phyloP scores from a whole-genome alignment of 2,888 invertebrate species.

The Leucophenga montana region DNA sequence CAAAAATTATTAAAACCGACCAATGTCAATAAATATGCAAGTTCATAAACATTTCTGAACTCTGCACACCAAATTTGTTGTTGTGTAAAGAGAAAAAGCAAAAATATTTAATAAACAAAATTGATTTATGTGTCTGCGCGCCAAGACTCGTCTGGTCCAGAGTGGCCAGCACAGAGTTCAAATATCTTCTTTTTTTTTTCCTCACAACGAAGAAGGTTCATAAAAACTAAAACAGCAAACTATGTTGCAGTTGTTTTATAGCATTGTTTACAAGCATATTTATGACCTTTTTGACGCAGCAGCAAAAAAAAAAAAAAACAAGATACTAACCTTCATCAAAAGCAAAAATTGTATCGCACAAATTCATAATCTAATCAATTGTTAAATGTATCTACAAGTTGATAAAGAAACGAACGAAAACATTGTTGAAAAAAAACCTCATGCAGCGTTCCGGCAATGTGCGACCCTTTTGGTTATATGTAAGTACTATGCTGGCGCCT shows the following conservation, averaged over 20 bases:
- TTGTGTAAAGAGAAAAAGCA: too few species aligned
- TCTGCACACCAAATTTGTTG: too few species aligned
- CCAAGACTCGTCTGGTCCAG: background rate
- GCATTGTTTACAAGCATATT: conserved; percentile 17
- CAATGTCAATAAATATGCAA: too few species aligned
- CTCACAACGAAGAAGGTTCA: background rate
- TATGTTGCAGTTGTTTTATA: conserved; percentile 17
- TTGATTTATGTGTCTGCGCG: conserved; percentile 59
- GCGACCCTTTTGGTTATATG: background rate
- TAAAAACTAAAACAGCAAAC: background rate
- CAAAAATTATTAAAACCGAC: too few species aligned
- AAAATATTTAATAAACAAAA: conserved; percentile 54
- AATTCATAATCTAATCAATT: conserved; percentile 21
- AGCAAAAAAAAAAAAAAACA: background rate
- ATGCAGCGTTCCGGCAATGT: background rate
- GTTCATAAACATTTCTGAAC: too few species aligned
- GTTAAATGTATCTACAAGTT: background rate
- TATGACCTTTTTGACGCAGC: conserved; percentile 6
- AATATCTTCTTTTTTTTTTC: background rate
- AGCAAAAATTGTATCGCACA: background rate
- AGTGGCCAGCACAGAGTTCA: too few species aligned
- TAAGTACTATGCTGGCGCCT: background rate
- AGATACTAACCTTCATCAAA: background rate
- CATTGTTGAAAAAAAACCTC: background rate
- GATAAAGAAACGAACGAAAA: background rate